Base-by-base conservation (phyloP, 2,888 invertebrate genomes). In the Pharmacophagus antenor region DNA sequence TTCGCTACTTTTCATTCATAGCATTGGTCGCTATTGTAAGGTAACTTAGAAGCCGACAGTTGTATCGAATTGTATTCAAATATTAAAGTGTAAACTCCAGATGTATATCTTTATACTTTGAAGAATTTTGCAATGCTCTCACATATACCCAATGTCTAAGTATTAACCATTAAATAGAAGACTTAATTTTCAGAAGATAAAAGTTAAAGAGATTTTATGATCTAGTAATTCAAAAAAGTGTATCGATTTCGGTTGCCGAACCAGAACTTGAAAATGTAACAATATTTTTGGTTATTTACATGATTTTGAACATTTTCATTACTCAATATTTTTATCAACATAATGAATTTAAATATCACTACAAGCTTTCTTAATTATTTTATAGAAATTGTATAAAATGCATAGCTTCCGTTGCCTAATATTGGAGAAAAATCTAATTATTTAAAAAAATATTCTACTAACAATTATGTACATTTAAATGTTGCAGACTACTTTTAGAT, bases 181-280 rank as follows among this genome's bases (percentile, higher is more conserved):
- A 58, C 58, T 31, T 52, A 44, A 37, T 46, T 52, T 31, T 22
- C 25, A 27, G 49, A 46, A 42, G 50, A n/a, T 56, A n/a, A 51
- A 47, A 58, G 58, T 22, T 58, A 42, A 47, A 44, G 37, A 47
- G 37, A 47, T 52, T 52, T 58, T 58, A 47, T 52, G 37, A 52
- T 44, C 22, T 47, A 58, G 58, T 47, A 58, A 58, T 52, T 58
- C 47, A 52, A 58, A 37, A 58, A 22, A 58, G 18, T 22, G 37
- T 52, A 58, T 58, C 52, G 21, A 47, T 31, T 8, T 47, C 31
- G n/a, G 20, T 27, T 57, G 20, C 44, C 18, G 44, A 37, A n/a
- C 31, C 15, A 31, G 15, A n/a, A 37, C 15, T 8, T n/a, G 5
- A n/a, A n/a, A 37, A 37, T n/a, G 37, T 37, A 37, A n/a, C 37